Evolutionary conservation across 1,140 invertebrate species (phyloP), one percentile per base, ranked within the genome.

Genomic region (Zaprionus ornatus): DNA sequence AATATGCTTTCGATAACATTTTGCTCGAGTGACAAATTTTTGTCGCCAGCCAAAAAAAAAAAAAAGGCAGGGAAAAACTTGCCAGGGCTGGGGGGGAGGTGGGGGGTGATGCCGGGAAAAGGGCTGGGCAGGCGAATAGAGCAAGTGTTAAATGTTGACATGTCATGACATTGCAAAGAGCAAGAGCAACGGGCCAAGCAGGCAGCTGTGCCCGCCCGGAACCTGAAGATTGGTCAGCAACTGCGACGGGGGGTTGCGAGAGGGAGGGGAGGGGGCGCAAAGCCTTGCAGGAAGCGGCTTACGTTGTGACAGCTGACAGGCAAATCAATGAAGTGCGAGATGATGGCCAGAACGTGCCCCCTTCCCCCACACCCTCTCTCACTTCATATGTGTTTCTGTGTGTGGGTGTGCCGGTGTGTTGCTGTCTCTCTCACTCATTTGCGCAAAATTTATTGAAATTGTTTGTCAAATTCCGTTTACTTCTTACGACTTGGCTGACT

Each of bases 401-500:
- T 35, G 45, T 59, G 40, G 55, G 13, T 59, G 3, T 35, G 45
- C 54, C 32, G 55, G 13, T 59, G 21, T 78, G 15, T 40, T 23
- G 15, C 78, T 65, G 59, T 79, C 85, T 77, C 68, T 61, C 72
- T 85, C 85, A 82, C 74, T 90, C 90, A 90, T 88, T 88, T 88
- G 82, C 85, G 81, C 79, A 88, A 88, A 88, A 88, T 88, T 88
- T 88, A 88, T 88, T 88, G 85, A 88, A 88, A 90, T 88, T 90
- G 85, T 88, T 88, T 88, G 85, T 88, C 85, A 88, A 88, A 88
- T 88, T 88, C 85, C 85, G 86, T 85, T 88, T 85, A 90, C 85
- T 88, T 90, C 81, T 85, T 88, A 80, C 70, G 69, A 68, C 73
- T 45, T 45, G 73, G 74, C 77, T 69, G 69, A 80, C 77, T 83